These are phyloP conservation scores for Podarcis muralis DNA, from an alignment of 2,113 vertebrate genomes.

Conservation along the genomic window DNA sequence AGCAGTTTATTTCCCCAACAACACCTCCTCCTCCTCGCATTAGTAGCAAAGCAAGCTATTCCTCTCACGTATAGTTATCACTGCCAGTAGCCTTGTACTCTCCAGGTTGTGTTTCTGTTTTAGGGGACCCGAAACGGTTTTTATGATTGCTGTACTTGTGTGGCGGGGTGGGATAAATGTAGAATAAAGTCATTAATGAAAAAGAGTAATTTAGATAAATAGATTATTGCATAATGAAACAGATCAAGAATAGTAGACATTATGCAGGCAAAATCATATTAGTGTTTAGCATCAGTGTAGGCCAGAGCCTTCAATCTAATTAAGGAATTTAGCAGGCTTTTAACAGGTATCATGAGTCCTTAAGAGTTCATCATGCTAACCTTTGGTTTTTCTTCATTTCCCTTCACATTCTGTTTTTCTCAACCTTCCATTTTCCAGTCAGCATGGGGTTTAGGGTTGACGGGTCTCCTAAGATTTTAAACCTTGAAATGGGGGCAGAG, in stretches of 20 bases:
- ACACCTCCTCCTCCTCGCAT: rapidly evolving
- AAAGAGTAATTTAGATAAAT: neutral
- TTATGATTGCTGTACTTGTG: neutral
- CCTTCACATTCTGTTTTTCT: neutral
- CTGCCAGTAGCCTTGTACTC: neutral
- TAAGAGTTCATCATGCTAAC: neutral
- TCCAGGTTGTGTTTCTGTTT: neutral
- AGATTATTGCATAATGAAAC: conserved; percentile 1
- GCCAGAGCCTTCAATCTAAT: conserved; percentile 15
- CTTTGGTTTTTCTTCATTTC: neutral
- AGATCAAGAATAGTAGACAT: neutral
- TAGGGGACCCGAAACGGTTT: neutral
- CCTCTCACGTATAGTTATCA: neutral
- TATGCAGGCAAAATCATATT: neutral
- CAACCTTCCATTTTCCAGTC: neutral
- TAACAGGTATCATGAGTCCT: neutral
- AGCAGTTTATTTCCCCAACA: neutral
- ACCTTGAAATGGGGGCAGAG: neutral
- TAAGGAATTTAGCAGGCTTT: neutral
- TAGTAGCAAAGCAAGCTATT: neutral
- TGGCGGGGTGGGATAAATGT: neutral
- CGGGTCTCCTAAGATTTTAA: neutral
- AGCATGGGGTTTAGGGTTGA: neutral
- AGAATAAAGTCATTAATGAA: conserved; percentile 13
- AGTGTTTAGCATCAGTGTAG: neutral